Conservation (phyloP, 1,140 invertebrate species). For the Eupeodes corollae region DNA sequence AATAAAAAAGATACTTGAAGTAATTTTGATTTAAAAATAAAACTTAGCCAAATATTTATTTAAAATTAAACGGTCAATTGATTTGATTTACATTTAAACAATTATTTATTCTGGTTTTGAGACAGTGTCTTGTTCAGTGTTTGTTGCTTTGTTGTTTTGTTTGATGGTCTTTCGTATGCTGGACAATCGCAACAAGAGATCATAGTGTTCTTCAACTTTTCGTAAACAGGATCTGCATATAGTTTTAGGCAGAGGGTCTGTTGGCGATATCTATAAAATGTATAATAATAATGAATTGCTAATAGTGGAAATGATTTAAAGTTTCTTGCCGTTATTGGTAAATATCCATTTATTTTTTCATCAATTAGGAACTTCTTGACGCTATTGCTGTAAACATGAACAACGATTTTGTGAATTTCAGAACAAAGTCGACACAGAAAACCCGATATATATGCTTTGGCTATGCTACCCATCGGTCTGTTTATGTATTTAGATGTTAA, state of each 20-base stretch:
- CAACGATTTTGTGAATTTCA: constrained; percentile 65
- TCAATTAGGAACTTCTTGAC: constrained; percentile 56
- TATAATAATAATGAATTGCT: not conserved
- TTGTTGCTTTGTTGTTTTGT: not conserved
- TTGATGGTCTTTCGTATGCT: constrained; percentile 16
- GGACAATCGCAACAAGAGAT: constrained; percentile 49
- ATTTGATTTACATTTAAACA: no score
- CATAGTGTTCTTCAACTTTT: constrained; percentile 56
- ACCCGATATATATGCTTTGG: constrained; percentile 60
- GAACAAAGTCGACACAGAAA: constrained; percentile 69
- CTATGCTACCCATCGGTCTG: constrained; percentile 55
- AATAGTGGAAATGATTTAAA: no score
- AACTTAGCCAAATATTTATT: no score
- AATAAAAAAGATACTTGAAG: no score
- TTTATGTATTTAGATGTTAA: no score
- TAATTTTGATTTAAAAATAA: no score
- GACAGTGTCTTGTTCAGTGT: no score
- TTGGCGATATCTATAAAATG: constrained; percentile 48
- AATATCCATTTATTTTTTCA: constrained; percentile 62
- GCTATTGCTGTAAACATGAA: constrained; percentile 66
- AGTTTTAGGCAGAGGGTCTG: constrained; percentile 61
- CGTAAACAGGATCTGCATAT: constrained; percentile 57
- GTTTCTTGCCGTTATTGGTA: constrained; percentile 53
- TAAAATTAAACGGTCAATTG: no score
- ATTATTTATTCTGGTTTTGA: no score